Base-by-base conservation (phyloP, 2,888 invertebrate species). In the Norana najaformis region DNA sequence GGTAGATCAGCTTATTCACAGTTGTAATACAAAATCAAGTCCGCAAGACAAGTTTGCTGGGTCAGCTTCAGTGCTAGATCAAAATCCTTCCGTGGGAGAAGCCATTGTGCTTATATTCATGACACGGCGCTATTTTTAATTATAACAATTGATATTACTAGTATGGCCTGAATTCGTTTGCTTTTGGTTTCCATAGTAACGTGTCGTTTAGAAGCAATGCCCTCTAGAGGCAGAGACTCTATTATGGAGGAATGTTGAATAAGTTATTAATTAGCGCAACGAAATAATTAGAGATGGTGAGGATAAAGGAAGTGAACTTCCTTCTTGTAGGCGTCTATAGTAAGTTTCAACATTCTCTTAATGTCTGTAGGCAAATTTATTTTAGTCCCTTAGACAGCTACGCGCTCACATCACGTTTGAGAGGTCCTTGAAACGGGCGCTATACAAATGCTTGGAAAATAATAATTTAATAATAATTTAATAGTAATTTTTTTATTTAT, bases 111-210 rank as follows among this genome's bases (percentile, higher is more conserved):
- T n/a, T n/a, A n/a, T n/a, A 69, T n/a, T 30, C 69, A 11, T 69
- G n/a, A n/a, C 30, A 30, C 69, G n/a, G n/a, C 69, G 23, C 8
- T 11, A n/a, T 8, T 30, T 69, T n/a, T 69, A n/a, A n/a, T 69
- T n/a, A n/a, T n/a, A 69, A 1, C 13, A n/a, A 16, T n/a, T 69
- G 30, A 69, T 69, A 11, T 8, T 8, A n/a, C 8, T n/a, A 47
- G 23, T 23, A 8, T 47, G 23, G 23, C 47, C 47, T 47, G 23
- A 1, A 1, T 1, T 47, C 8, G 23, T 23, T 11, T 69, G 69
- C n/a, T n/a, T n/a, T n/a, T 69, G 69, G 69, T 69, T 69, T 69
- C 69, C 69, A 69, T n/a, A n/a, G 69, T n/a, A n/a, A 69, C 69
- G 30, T 2, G 69, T 69, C 69, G 4, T 30, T 8, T 69, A 69